These are phyloP conservation scores for Helicolenus hilgendorfi DNA, from an alignment of 2,797 vertebrate species.

Conservation along the genomic window DNA sequence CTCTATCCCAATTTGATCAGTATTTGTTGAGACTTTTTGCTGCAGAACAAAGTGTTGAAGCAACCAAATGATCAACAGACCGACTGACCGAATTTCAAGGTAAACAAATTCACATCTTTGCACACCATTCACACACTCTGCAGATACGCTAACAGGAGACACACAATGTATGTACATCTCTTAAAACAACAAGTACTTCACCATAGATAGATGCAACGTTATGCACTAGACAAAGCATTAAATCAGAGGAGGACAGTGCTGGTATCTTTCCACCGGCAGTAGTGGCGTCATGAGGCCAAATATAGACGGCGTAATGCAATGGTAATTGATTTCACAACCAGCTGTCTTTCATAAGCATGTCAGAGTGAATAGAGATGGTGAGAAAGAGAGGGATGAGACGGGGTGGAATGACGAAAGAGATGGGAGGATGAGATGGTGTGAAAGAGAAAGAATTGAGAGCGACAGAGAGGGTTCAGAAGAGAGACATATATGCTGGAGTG, in stretches of 20 bases:
- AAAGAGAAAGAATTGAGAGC: neutral
- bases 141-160: neutral
- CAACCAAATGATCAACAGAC: neutral
- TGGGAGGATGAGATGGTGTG: constrained; percentile 3
- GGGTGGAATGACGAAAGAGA: constrained; percentile 7
- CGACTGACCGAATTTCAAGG: neutral
- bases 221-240: neutral
- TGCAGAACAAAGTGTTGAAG: neutral
- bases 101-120: neutral
- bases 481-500: neutral
- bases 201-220: neutral
- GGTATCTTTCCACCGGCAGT: constrained; percentile 46
- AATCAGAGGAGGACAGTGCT: neutral
- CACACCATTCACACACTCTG: neutral
- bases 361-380: constrained; percentile 28
- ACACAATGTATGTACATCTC: neutral
- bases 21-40: neutral
- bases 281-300: constrained; percentile 56
- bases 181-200: neutral
- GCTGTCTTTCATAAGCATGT: constrained; percentile 68
- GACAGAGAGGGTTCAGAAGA: neutral
- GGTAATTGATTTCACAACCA: constrained; percentile 77
- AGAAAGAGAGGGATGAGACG: constrained; percentile 10
- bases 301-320: constrained; percentile 60
- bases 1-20: neutral